phyloP scores from a whole-genome alignment of 2,113 vertebrate genomes.

The Sminthopsis crassicaudata region DNA sequence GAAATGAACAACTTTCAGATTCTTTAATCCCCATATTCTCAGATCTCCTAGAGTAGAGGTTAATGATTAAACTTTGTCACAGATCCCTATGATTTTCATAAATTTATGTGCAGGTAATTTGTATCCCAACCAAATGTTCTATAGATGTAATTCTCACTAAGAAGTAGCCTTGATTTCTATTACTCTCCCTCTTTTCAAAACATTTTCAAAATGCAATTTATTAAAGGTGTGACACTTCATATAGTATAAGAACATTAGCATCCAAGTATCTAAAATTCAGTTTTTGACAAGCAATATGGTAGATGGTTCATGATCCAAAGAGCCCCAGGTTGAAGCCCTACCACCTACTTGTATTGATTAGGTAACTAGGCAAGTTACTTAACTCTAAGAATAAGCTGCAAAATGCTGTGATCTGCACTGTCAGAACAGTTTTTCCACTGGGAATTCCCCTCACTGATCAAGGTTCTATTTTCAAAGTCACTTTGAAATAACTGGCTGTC shows the following conservation, averaged over 20 bases:
- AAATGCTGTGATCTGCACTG: not conserved
- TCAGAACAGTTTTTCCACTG: not conserved
- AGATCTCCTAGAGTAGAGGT: not conserved
- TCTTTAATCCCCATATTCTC: not conserved
- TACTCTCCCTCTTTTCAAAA: not conserved
- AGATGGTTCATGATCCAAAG: not conserved
- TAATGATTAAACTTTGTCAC: not conserved
- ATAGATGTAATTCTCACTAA: not conserved
- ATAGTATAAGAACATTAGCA: not conserved
- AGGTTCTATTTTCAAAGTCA: not conserved
- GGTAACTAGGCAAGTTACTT: not conserved
- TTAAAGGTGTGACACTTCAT: not conserved
- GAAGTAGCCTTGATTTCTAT: not conserved
- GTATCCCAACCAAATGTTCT: not conserved
- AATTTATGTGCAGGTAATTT: not conserved
- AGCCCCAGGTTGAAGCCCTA: not conserved
- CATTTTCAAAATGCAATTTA: not conserved
- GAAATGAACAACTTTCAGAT: not conserved
- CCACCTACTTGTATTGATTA: not conserved
- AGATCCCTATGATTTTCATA: not conserved
- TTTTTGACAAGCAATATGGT: not conserved
- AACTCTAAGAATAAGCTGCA: not conserved
- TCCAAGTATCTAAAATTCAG: not conserved
- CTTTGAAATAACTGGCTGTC: not conserved
- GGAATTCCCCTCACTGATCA: not conserved